Base-by-base conservation (phyloP, 1,140 invertebrate genomes). In the Drosophila subpulchrella region DNA sequence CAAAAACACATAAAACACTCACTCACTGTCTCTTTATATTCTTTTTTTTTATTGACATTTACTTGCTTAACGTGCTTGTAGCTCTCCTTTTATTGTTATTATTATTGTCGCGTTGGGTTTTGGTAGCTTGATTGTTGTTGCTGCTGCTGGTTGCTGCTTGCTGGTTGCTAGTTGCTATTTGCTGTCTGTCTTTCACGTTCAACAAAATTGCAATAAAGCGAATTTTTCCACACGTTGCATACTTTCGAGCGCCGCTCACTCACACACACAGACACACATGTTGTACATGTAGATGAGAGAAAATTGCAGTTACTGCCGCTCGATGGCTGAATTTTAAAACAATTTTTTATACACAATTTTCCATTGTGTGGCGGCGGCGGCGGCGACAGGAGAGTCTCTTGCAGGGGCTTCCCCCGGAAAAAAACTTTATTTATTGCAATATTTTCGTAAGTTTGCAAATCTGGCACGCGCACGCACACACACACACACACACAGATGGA, bases 321-420 rank as follows among this genome's bases (percentile, higher is more conserved):
- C 59, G 62, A 71, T 81, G 47, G 80, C 72, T 89, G 82, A 85
- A 85, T 85, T 85, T 85, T 86, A 79, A 88, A 88, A 72, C 75
- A 78, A 83, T 88, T 88, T 88, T 81, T 83, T 86, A 82, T 82
- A 86, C 82, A 86, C 79, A 88, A 79, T 83, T 85, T 85, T 85
- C 59, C 54, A 60, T 58, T 41, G 59, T 68, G 47, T 44, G 66
- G 46, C n/a, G 55, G 39, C 46, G n/a, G n/a, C 38, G 12, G 38
- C 46, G 4, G 5, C 11, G 2, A n/a, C 15, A 32, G 39, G 15
- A n/a, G 47, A 70, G 61, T 32, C 57, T 50, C 59, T 30, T 51
- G 36, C 54, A 32, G 38, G 44, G 30, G 30, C 46, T 61, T 24
- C 42, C 10, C 7, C 6, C 30, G 44, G 66, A 57, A 44, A 66